Base-by-base conservation (phyloP, 2,888 invertebrate genomes). In the Amphipyra berbera region DNA sequence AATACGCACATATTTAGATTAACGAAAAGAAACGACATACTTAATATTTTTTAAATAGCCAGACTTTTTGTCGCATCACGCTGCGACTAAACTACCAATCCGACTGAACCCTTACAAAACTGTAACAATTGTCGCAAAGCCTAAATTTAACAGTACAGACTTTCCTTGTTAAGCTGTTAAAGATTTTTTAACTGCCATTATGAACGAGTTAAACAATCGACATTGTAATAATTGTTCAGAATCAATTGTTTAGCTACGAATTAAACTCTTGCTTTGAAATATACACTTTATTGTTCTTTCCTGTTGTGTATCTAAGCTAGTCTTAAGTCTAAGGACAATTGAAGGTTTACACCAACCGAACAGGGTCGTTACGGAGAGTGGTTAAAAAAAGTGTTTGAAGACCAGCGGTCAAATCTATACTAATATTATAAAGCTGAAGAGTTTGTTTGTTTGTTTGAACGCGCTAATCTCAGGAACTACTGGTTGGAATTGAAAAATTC, bases 191-290 rank as follows among this genome's bases (percentile, higher is more conserved):
- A 35, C 21, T 47, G 13, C 10, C 13, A 58, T 54, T 58, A 15
- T 0, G 35, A 49, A 68, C 45, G 38, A 59, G 15, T 64, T 27
- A 37, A 69, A 60, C 54, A 69, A 69, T 69, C 58, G 50, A 7
- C 60, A 59, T 69, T 69, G 65, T 55, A 0, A 35, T 69, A 44
- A 69, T 68, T 68, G 21, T 14, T 33, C 12, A 27, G 12, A 0
- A 46, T 40, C 21, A 21, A 67, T 52, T 57, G 62, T 68, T 52
- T 37, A 13, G 42, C 27, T 42, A 56, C 13, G 38, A 61, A 61
- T 52, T 55, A 13, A 33, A 44, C 38, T 14, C 44, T 52, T 48
- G 46, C 47, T 68, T 68, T 49, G 44, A 41, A 40, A 35, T 10
- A 7, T 10, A 27, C 8, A 15, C 30, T 47, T 42, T 30, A 30